phyloP scores from a whole-genome alignment of 2,113 vertebrate genomes.

The Callithrix jacchus region DNA sequence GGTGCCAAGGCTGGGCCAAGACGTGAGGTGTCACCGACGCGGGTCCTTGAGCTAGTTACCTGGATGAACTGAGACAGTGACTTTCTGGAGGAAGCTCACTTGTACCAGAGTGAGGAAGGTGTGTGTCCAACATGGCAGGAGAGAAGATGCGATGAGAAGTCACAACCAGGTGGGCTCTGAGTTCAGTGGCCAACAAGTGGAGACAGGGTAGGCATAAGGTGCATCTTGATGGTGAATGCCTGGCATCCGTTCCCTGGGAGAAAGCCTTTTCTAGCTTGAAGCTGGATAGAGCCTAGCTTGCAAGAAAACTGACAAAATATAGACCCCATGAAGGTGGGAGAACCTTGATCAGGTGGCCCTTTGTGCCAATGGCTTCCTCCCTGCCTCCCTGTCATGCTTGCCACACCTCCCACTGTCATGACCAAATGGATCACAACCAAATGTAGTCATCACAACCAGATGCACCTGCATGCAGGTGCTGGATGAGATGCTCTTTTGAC shows the following conservation, averaged over 20 bases:
- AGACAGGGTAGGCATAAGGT: neutral
- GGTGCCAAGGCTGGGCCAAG: too few relatives aligned
- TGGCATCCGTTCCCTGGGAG: neutral
- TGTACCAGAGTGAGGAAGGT: too few relatives aligned
- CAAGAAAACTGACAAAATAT: neutral
- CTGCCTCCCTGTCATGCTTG: fast-evolving
- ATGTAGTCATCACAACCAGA: fast-evolving
- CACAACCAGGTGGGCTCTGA: neutral
- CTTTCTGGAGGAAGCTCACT: neutral
- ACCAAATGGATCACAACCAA: too few relatives aligned
- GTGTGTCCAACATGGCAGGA: neutral
- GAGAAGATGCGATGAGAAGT: fast-evolving
- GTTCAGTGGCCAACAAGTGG: neutral
- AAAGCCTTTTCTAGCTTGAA: neutral
- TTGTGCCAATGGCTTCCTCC: neutral
- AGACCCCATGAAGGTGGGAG: too few relatives aligned
- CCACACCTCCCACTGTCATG: fast-evolving
- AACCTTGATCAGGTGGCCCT: too few relatives aligned
- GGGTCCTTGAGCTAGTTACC: neutral
- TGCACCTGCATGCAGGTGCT: fast-evolving
- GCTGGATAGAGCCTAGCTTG: neutral
- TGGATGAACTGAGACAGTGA: fast-evolving
- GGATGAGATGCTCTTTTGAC: fast-evolving
- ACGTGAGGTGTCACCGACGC: neutral
- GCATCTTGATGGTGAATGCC: fast-evolving